Base-by-base conservation (phyloP, 1,140 invertebrate species). In the Caenorhabditis latens region DNA sequence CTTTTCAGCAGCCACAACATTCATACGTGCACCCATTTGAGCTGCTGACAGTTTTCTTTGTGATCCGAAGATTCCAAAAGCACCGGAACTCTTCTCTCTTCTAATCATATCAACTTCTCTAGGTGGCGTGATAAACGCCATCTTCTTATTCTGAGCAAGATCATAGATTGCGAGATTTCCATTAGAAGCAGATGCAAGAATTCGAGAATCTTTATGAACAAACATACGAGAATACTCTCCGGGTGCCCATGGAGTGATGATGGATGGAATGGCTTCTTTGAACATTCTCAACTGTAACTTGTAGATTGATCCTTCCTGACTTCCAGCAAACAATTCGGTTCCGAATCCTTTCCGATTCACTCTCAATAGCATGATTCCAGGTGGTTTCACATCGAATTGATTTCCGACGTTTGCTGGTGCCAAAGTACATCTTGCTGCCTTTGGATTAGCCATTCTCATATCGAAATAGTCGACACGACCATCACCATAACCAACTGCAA, bases 391-490 rank as follows among this genome's bases (percentile, higher is more conserved):
- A 13, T 79, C 40, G 46, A 79, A 79, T 24, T 50, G 13, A 3
- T 21, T 79, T 5, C 5, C 4, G 6, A 19, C 13, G 24, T 79
- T 50, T 14, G 13, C 71, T 19, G 71, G 71, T 21, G 46, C 46
- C 4, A 79, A 24, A 50, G 1, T 24, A 9, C 71, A 79, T 50
- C 46, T 42, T 14, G 71, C 71, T 7, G 71, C 71, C 24, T 79
- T 79, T 16, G 71, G 71, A 50, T 79, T 79, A 3, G 46, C 71
- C 71, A 79, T 79, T 79, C 71, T 40, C 71, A 79, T 79, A 79
- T 79, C 71, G 46, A 79, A 79, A 79, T 79, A 79, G 71, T 79
- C 71, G 5, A 79, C 71, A n/a, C 71, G 71, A 50, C 71, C 71
- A 24, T 79, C 71, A 2, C 13, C 71, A 50, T 79, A 79, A 21